Conservation (phyloP, 2,888 invertebrate genomes). For the Tanaodytes sp. region DNA sequence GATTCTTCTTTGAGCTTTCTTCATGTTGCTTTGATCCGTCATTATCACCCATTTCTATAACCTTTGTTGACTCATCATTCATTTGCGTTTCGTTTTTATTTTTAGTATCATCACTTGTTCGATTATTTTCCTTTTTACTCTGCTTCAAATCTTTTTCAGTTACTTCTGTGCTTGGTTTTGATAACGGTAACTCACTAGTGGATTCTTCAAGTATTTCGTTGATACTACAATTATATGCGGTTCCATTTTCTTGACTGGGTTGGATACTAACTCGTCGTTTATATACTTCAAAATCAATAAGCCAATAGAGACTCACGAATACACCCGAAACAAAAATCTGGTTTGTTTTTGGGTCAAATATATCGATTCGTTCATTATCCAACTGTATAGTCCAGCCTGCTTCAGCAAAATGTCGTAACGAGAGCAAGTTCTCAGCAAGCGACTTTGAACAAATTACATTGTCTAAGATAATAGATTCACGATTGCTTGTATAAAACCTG, state of each 20-base stretch:
- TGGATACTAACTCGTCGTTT: neutral
- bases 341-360: neutral
- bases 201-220: too few relatives aligned
- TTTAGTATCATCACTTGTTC: too few relatives aligned
- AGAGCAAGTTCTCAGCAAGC: constrained; percentile 51
- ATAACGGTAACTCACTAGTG: too few relatives aligned
- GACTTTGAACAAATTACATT: constrained; percentile 50
- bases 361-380: neutral
- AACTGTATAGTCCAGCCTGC: constrained; percentile 5
- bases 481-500: constrained; percentile 27
- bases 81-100: too few relatives aligned
- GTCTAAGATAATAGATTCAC: constrained; percentile 31
- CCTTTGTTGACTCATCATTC: too few relatives aligned
- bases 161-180: too few relatives aligned
- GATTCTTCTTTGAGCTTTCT: too few relatives aligned
- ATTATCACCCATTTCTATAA: too few relatives aligned
- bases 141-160: too few relatives aligned
- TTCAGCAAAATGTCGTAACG: constrained; percentile 31
- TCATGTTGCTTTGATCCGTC: neutral
- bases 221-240: too few relatives aligned
- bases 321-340: constrained; percentile 1
- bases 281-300: neutral
- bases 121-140: too few relatives aligned
- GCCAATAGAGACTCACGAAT: neutral
- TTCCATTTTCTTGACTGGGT: too few relatives aligned